Evolutionary conservation across 2,113 vertebrate species (phyloP).

Genomic region (Melierax canorus): DNA sequence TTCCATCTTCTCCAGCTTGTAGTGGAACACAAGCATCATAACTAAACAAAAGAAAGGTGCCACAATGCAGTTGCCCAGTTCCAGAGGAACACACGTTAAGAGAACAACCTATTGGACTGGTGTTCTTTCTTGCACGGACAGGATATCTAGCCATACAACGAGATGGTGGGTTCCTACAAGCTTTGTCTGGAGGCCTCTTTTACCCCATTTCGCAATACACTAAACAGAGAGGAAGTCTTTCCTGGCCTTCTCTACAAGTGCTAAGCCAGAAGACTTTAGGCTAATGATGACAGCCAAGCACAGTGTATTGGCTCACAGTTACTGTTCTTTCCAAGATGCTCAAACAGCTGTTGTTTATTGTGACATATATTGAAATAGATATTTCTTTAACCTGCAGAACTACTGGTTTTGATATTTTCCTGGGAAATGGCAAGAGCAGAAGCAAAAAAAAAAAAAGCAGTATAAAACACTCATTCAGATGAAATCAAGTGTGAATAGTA

Average conservation of each 20-base stretch:
- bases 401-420: background rate
- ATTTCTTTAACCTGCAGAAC: background rate
- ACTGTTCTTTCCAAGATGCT: background rate
- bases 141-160: accelerated
- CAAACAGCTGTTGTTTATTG: background rate
- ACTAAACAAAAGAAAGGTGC: background rate
- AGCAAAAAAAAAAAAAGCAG: background rate
- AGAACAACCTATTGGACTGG: too few relatives aligned
- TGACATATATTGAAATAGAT: background rate
- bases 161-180: background rate
- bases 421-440: background rate
- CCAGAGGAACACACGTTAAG: background rate
- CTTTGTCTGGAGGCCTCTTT: background rate
- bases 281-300: background rate
- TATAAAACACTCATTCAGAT: background rate
- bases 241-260: background rate
- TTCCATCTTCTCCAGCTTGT: background rate
- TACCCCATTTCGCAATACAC: background rate
- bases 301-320: background rate
- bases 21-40: background rate
- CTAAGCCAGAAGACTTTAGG: background rate
- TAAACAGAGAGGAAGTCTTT: background rate
- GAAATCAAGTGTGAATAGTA: background rate
- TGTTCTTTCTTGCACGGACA: background rate
- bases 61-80: background rate